Base-by-base conservation (phyloP, 2,113 vertebrate species). In the Scortum barcoo region DNA sequence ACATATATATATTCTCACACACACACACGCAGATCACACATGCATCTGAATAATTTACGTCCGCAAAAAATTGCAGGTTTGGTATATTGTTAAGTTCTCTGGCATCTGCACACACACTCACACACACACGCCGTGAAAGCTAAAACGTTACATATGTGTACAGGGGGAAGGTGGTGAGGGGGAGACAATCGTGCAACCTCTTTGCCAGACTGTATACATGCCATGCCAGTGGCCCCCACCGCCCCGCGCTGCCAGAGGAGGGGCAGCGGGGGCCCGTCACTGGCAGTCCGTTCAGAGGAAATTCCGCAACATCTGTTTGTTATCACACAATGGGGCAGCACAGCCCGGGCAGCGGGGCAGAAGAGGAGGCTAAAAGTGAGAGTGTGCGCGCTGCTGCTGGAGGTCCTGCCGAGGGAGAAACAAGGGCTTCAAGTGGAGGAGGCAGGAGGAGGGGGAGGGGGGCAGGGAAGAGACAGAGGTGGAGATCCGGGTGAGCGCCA, bases 231-330 rank as follows among this genome's bases (percentile, higher is more conserved):
- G 66, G 66, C 24, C 42, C 72, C 38, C 40, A 28, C n/a, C n/a
- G n/a, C n/a, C n/a, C n/a, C n/a, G n/a, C 56, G 17, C 86, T 92
- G 94, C 92, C 96, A 96, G 94, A 93, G 93, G 78, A 77, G 88
- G 93, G 94, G 94, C n/a, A n/a, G n/a, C n/a, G 93, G 93, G 83
- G 90, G 91, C 90, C 89, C 87, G 95, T 95, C 96, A 95, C 95
- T 95, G 96, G 95, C 94, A 89, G 92, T 91, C 92, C 94, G 93
- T 96, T 95, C 95, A 94, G 95, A 96, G 95, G 96, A 97, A 96
- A 97, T 97, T 97, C 96, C 96, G 94, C 95, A 97, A 97, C 97
- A 97, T 97, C 97, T 97, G 96, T 96, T 97, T 96, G 96, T 96
- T 95, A 96, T 96, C 96, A 95, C 96, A 97, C 96, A 96, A 95